Conservation (phyloP, 2,113 vertebrate genomes). For the Tyrannus savana region DNA sequence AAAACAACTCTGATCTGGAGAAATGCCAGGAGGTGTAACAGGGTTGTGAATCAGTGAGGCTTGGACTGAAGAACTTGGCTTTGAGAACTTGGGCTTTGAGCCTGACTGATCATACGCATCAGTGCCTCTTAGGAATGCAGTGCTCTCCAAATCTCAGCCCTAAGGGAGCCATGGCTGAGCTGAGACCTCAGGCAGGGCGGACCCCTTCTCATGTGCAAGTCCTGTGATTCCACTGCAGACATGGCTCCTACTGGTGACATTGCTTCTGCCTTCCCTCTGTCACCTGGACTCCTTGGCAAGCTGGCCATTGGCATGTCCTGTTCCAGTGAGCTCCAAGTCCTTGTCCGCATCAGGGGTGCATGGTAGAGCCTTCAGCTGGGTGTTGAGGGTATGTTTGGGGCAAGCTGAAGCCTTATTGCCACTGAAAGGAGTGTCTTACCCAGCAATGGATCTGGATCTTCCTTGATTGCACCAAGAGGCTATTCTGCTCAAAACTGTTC, state of each 20-base stretch:
- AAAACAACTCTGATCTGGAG: neutral
- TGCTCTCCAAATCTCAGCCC: neutral
- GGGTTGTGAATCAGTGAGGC: neutral
- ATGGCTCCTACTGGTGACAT: neutral
- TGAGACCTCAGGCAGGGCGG: neutral
- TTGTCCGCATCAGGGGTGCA: neutral
- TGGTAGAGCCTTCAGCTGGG: neutral
- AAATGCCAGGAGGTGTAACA: neutral
- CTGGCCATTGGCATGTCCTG: neutral
- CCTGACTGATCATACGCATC: neutral
- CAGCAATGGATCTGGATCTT: neutral
- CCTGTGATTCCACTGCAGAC: neutral
- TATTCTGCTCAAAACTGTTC: neutral
- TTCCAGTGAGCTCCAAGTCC: neutral
- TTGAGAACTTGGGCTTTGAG: neutral
- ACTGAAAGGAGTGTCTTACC: neutral
- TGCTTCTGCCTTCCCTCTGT: neutral
- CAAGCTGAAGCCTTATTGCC: neutral
- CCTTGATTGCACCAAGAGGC: neutral
- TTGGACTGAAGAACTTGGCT: neutral
- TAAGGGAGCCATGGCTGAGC: neutral
- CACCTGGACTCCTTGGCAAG: neutral
- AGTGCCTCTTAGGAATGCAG: constrained; percentile 17
- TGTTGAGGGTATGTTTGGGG: neutral
- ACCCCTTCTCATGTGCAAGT: neutral